Percentiles rank a stretch among this genome's conserved stretches.
Conservation (phyloP, 2,797 vertebrate genomes). For the Antennarius maculatus region DNA sequence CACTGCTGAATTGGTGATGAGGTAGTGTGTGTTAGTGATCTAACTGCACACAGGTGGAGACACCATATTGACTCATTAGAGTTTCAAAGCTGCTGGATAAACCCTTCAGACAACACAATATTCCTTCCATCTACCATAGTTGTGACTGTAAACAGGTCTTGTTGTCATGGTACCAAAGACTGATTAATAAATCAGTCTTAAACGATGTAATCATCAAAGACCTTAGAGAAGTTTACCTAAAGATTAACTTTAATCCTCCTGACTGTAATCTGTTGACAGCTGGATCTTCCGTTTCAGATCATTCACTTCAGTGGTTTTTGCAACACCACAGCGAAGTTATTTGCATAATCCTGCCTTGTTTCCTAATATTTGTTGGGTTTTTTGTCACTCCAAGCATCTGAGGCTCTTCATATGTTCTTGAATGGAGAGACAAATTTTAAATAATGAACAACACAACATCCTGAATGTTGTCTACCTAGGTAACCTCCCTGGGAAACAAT, state of each 20-base stretch:
- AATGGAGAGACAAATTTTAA: too few relatives aligned
- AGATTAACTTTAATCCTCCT: slow-evolving; percentile 12
- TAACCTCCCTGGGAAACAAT: too few relatives aligned
- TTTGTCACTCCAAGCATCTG: neutral
- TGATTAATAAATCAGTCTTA: neutral
- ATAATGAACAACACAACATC: too few relatives aligned
- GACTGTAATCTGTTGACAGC: neutral
- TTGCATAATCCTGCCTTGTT: slow-evolving; percentile 41
- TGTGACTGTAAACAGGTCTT: neutral
- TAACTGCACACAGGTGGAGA: too few relatives aligned
- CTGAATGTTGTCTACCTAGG: too few relatives aligned
- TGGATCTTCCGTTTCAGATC: slow-evolving; percentile 2
- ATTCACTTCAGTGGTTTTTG: slow-evolving; percentile 5
- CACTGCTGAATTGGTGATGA: too few relatives aligned
- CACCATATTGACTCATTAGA: too few relatives aligned
- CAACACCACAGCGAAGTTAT: neutral
- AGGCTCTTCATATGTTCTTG: too few relatives aligned
- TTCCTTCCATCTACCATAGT: too few relatives aligned
- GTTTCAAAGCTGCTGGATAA: too few relatives aligned
- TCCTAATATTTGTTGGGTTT: slow-evolving; percentile 23
- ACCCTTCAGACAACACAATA: too few relatives aligned
- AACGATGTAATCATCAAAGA: slow-evolving; percentile 2
- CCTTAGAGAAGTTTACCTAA: neutral
- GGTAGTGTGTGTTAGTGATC: too few relatives aligned
- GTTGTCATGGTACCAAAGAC: neutral